Base-by-base conservation (phyloP, 1,140 invertebrate genomes). In the Rhagoletis zephyria region DNA sequence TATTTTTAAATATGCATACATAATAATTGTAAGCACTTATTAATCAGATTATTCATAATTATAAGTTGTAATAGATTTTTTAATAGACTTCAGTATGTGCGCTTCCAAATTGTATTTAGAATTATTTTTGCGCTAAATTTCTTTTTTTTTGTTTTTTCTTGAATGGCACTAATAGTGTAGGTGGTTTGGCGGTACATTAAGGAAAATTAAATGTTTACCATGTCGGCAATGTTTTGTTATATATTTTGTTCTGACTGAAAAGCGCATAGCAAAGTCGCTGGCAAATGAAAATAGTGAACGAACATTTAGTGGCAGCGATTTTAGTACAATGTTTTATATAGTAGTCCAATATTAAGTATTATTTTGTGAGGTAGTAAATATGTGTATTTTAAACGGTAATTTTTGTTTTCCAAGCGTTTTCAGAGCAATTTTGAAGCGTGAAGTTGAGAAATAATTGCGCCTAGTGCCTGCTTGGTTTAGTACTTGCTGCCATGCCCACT, bases 311-410 rank as follows among this genome's bases (percentile, higher is more conserved):
- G 67, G 74, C 74, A 51, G 74, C 74, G n/a, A 3, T 51, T 81
- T 56, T 70, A 14, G 10, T 70, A 12, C 12, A 63, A 63, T 70
- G 10, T 70, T 70, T 70, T 70, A 10, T 65, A n/a, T 67, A 40
- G 6, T 30, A 19, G 64, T 67, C 64, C 5, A 67, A 10, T 67
- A 67, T 67, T 67, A 30, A 67, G 64, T 67, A 67, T 67, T 67
- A 19, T 56, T 81, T n/a, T 81, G 74, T 81, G 74, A 81, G 74
- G 74, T 81, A 81, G 74, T 81, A 48, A 81, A 56, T 81, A 81
- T 56, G 48, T 30, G 16, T 81, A 56, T 56, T 19, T 51, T 10
- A 81, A 19, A 7, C 19, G 16, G 51, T 51, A 51, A 12, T 77
- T 51, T 63, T 14, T 14, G 12, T 63, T 63, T 63, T 63, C 61